These are phyloP conservation scores for Muraenolepis orangiensis DNA, from an alignment of 2,797 vertebrate genomes.

Conservation along the genomic window DNA sequence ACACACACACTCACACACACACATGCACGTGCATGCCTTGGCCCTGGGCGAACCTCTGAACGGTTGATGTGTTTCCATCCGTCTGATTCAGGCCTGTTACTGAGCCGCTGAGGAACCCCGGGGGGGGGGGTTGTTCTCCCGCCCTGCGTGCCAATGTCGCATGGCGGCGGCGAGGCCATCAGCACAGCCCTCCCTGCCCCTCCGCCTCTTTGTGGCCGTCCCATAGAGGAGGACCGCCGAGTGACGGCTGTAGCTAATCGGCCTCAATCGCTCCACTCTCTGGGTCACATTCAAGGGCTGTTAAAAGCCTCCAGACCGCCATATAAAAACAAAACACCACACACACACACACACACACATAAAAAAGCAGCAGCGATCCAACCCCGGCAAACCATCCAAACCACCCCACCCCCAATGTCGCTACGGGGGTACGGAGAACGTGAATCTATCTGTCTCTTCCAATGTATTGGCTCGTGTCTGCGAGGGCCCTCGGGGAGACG, in stretches of 20 bases:
- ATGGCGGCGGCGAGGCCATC: conserved; percentile 34
- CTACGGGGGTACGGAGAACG: conserved; percentile 49
- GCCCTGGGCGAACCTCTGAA: background rate
- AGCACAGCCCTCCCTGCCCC: conserved; percentile 34
- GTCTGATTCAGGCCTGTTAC: background rate
- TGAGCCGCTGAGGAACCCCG: background rate
- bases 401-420: conserved; percentile 48
- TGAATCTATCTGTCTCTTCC: conserved; percentile 51
- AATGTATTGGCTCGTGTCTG: conserved; percentile 43
- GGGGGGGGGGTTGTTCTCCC: background rate
- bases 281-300: conserved; percentile 70
- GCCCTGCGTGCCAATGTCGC: conserved; percentile 17
- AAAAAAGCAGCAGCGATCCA: conserved; percentile 53
- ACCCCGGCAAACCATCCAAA: conserved; percentile 49
- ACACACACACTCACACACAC: background rate
- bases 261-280: conserved; percentile 63
- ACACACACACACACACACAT: conserved; percentile 73
- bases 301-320: conserved; percentile 54
- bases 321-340: conserved; percentile 5
- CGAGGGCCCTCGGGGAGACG: conserved; percentile 32
- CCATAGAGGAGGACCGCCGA: conserved; percentile 55
- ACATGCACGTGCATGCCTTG: background rate
- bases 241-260: conserved; percentile 79
- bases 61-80: background rate
- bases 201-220: conserved; percentile 55